These are phyloP conservation scores for Eilema sororculum DNA, from an alignment of 2,888 invertebrate genomes.

Conservation along the genomic window DNA sequence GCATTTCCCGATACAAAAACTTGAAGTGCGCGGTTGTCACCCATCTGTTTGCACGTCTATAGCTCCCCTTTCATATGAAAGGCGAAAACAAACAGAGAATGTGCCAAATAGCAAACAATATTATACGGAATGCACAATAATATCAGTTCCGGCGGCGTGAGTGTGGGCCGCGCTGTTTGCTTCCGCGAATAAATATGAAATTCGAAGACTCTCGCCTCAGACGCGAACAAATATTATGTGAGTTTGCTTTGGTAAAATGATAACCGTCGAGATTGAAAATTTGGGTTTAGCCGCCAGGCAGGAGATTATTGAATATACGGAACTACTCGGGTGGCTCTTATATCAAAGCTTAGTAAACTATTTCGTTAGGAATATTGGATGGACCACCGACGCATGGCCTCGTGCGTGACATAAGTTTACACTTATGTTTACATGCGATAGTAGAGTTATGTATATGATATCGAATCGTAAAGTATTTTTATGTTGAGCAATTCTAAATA, in stretches of 20 bases:
- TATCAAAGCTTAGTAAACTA: slow-evolving; percentile 38
- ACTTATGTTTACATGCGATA: neutral
- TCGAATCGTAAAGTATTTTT: neutral
- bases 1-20: slow-evolving; percentile 77
- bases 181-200: slow-evolving; percentile 86
- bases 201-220: slow-evolving; percentile 82
- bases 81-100: slow-evolving; percentile 86
- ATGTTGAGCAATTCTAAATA: neutral
- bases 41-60: slow-evolving; percentile 82
- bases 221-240: slow-evolving; percentile 84
- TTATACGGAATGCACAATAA: slow-evolving; percentile 88
- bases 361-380: slow-evolving; percentile 9
- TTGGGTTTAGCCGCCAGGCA: slow-evolving; percentile 78
- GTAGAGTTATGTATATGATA: neutral
- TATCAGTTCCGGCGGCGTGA: slow-evolving; percentile 84
- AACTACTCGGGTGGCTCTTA: slow-evolving; percentile 53
- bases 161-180: slow-evolving; percentile 76
- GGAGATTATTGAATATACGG: slow-evolving; percentile 66
- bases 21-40: slow-evolving; percentile 76
- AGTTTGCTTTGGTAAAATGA: slow-evolving; percentile 87
- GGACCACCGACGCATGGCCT: neutral
- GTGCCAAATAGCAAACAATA: slow-evolving; percentile 88
- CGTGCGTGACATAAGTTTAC: neutral
- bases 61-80: slow-evolving; percentile 86
- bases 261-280: slow-evolving; percentile 85